Percentiles rank a stretch among this genome's conserved stretches.
phyloP scores from a whole-genome alignment of 1,140 invertebrate species.

The Pseudomyrmex cubaensis region DNA sequence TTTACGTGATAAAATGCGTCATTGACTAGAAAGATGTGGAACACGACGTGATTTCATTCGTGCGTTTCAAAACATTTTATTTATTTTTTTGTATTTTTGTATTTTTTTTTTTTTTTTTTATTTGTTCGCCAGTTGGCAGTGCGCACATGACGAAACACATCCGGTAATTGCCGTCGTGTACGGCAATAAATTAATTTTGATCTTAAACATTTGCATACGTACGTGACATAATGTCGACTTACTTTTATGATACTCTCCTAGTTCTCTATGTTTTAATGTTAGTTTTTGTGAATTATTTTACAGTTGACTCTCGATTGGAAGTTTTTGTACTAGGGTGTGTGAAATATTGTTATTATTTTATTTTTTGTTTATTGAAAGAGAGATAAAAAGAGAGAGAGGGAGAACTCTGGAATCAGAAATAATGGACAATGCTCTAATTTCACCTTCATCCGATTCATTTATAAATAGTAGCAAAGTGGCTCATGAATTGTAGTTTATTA shows the following conservation, averaged over 20 bases:
- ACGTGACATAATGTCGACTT: too few relatives aligned
- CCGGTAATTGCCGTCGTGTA: background rate
- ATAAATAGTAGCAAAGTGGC: slow-evolving; percentile 70
- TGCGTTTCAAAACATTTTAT: slow-evolving; percentile 50
- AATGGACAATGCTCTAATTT: slow-evolving; percentile 54
- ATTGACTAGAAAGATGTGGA: slow-evolving; percentile 36
- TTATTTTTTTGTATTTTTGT: slow-evolving; percentile 1
- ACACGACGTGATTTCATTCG: slow-evolving; percentile 28
- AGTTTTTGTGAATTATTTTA: too few relatives aligned
- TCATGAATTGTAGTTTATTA: slow-evolving; percentile 70
- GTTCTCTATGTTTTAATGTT: too few relatives aligned
- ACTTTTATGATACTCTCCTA: too few relatives aligned
- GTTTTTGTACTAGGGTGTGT: background rate
- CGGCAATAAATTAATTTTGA: slow-evolving; percentile 24
- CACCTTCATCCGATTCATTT: slow-evolving; percentile 64
- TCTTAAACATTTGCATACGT: background rate
- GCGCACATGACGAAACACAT: slow-evolving; percentile 16
- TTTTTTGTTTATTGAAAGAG: background rate
- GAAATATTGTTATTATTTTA: slow-evolving; percentile 2
- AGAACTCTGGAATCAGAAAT: slow-evolving; percentile 25
- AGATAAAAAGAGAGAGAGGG: too few relatives aligned
- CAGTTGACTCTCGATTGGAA: background rate
- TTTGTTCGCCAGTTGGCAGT: background rate
- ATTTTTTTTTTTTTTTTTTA: too few relatives aligned
- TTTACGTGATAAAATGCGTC: slow-evolving; percentile 18